Percentiles rank a stretch among this genome's conserved stretches.
Conservation (phyloP, 2,797 vertebrate genomes). For the Taenioides sp. region DNA sequence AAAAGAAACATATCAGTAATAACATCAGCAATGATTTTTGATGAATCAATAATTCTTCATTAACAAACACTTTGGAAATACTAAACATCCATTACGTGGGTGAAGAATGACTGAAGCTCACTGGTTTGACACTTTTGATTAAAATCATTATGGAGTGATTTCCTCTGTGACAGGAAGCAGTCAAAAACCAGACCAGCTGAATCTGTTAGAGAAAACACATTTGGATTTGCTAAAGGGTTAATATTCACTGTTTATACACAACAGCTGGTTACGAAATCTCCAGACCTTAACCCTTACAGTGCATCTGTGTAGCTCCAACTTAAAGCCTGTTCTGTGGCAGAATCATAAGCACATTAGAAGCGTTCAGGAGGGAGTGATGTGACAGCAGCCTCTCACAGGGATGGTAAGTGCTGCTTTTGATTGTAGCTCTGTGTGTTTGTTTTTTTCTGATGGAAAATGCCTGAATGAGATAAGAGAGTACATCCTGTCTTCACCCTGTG, state of each 20-base stretch:
- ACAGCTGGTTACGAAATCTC: conserved; percentile 40
- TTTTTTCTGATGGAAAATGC: conserved; percentile 25
- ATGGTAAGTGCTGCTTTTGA: conserved; percentile 56
- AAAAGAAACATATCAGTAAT: no score
- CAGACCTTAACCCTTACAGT: conserved; percentile 33
- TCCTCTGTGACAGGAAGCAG: conserved; percentile 8
- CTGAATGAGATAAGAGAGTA: conserved; percentile 22
- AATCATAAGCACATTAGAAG: conserved; percentile 6
- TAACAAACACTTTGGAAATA: conserved; percentile 14
- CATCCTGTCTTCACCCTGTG: conserved; percentile 25
- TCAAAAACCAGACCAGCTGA: conserved; percentile 21
- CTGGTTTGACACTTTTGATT: conserved; percentile 28
- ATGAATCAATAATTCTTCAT: neutral
- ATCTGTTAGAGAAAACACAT: conserved; percentile 13
- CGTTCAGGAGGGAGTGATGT: conserved; percentile 37
- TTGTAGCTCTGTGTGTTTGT: conserved; percentile 54
- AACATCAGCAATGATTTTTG: neutral
- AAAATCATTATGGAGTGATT: conserved; percentile 35
- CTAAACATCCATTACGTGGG: conserved; percentile 11
- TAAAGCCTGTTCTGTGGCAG: conserved; percentile 47
- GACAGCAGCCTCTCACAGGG: conserved; percentile 56
- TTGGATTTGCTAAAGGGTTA: conserved; percentile 14
- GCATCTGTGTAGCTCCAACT: conserved; percentile 33
- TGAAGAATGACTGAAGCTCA: conserved; percentile 6
- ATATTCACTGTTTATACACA: conserved; percentile 34